Evolutionary conservation across 1,140 invertebrate genomes (phyloP), one percentile per base, ranked within the genome.

Genomic region (Zaprionus lachaisei): DNA sequence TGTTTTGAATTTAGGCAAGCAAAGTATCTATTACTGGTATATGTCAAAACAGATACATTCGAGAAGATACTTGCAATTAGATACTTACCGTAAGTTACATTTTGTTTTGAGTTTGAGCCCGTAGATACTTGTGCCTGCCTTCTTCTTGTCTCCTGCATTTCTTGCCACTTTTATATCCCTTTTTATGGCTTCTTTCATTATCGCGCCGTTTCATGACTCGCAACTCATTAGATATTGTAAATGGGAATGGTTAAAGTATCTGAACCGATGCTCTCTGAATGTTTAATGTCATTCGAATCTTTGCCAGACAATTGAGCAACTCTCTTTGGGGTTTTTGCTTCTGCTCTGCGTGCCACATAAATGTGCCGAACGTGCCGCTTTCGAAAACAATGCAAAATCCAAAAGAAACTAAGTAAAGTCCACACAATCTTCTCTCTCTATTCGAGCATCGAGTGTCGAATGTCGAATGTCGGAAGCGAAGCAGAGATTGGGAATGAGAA

Each of bases 331-430:
- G 41, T 47, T 14, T 51, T 24, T 24, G n/a, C 9, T 22, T 7
- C 5, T 49, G 63, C 57, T 51, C 44, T 66, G 67, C 57, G 63
- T 76, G 74, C 63, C 47, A 55, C 78, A 80, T 73, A 77, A 79
- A 80, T 69, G 69, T 44, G 9, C 56, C 61, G 78, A 80, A 80
- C 78, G 78, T 80, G 78, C 78, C 75, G 61, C 75, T 66, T 66
- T 66, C 17, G 65, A 69, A 74, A 80, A 78, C 78, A 80, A 80
- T 78, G 75, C 69, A 66, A 68, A 69, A 72, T 72, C 66, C 9
- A 17, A 76, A 20, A 64, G 37, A 65, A 66, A 49, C 47, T 37
- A 37, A 44, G 24, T 12, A 74, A 22, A 44, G 58, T 31, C 41
- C 5, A 17, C 47, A 9, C 47, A 20, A 20, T 56, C 55, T 68